Conservation (phyloP, 2,113 vertebrate genomes). For the Urocitellus parryii region DNA sequence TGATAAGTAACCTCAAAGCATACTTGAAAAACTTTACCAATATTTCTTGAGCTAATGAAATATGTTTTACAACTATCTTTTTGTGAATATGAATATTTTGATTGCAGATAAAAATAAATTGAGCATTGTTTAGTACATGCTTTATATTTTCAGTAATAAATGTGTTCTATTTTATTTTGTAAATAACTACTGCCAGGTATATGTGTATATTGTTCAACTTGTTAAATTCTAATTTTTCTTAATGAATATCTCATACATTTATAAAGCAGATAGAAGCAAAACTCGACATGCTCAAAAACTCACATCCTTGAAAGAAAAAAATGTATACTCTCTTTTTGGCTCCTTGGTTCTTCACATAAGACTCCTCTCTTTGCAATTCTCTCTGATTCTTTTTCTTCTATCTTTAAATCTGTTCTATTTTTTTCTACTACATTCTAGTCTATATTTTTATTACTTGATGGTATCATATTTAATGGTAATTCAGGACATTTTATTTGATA, state of each 20-base stretch:
- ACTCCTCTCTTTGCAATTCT: not conserved
- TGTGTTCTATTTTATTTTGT: not conserved
- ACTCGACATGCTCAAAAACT: not conserved
- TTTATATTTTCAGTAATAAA: not conserved
- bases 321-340: not conserved
- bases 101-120: slow-evolving; percentile 2
- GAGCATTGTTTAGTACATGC: not conserved
- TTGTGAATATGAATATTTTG: not conserved
- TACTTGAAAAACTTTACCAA: not conserved
- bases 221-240: not conserved
- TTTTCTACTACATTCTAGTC: not conserved
- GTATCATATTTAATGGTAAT: not conserved
- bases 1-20: not conserved
- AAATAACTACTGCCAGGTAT: not conserved
- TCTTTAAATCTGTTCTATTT: not conserved
- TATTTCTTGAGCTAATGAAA: not conserved
- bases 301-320: not conserved
- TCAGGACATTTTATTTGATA: not conserved
- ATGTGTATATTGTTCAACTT: not conserved
- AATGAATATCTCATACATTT: not conserved
- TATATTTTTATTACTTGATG: not conserved
- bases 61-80: not conserved
- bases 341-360: not conserved
- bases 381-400: not conserved
- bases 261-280: not conserved